These are phyloP conservation scores for Ophioninae sp. DNA, from an alignment of 2,888 invertebrate genomes.

Conservation along the genomic window DNA sequence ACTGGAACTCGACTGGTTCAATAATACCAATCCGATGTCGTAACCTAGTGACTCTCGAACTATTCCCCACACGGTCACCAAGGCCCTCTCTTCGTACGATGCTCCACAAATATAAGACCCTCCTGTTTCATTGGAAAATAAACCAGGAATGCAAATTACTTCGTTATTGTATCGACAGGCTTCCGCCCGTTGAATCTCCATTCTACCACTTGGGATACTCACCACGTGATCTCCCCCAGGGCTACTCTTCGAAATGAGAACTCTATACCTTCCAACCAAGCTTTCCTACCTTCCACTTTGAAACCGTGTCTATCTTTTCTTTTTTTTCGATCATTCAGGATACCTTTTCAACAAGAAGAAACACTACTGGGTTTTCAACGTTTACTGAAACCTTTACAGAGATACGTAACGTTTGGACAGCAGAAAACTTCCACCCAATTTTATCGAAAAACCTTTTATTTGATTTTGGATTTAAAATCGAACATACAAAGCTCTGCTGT, in stretches of 20 bases:
- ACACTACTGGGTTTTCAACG: too few species aligned
- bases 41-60: neutral
- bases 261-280: constrained; percentile 33
- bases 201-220: neutral
- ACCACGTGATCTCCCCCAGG: constrained; percentile 3
- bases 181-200: neutral
- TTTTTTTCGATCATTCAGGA: neutral
- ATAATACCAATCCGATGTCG: neutral
- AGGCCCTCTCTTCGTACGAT: neutral
- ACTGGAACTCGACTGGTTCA: neutral
- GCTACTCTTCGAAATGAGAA: constrained; percentile 11
- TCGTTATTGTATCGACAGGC: neutral
- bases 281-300: constrained; percentile 7
- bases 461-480: too few species aligned
- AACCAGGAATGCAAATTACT: neutral
- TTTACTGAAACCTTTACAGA: too few species aligned
- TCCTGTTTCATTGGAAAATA: neutral
- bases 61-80: neutral
- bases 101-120: neutral
- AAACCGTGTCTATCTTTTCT: constrained; percentile 14
- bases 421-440: too few species aligned
- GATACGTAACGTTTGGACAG: too few species aligned
- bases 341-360: constrained; percentile 1
- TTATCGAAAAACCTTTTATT: too few species aligned
- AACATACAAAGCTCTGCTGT: too few species aligned